Evolutionary conservation across 2,888 invertebrate genomes (phyloP), one percentile per base, ranked within the genome.

Genomic region (Pyrgus malvae): DNA sequence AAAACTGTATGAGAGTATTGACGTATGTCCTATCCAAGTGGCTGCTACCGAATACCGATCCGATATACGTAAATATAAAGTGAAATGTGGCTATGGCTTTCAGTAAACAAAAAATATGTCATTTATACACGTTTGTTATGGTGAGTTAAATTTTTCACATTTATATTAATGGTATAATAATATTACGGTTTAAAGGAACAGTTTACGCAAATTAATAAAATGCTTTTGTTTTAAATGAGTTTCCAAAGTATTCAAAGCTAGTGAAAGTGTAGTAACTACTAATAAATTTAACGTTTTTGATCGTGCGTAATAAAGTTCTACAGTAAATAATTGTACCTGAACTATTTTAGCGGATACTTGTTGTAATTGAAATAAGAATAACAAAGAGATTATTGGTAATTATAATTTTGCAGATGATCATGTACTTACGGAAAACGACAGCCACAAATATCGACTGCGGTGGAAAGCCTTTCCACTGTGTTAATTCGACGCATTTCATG

Each of bases 381-480:
- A 33, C 41, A 25, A 17, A 12, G 42, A 33, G 33, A 14, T 25
- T 25, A 25, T 33, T 6, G 11, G n/a, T 1, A n/a, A 33, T 37
- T n/a, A n/a, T n/a, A n/a, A n/a, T n/a, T 31, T 51, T 83, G 56
- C 76, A 88, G 88, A 66, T 76, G 61, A 56, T 80, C 42, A 60
- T 71, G 48, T 65, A 68, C 58, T 61, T 78, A 16, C 31, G 31
- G 37, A 68, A 75, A 58, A 12, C 56, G n/a, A 44, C 50, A 58
- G 63, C 78, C 33, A 67, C 69, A 41, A 81, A 81, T 64, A 72
- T 80, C 62, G 79, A 88, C 70, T 91, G 91, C 69, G 63, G 74
- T 61, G 88, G 86, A 57, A 90, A 82, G 72, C 74, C 85, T 40
- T 91, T 91, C 65, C 78, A 83, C 61, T 91, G 91, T 61, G 66